Base-by-base conservation (phyloP, 2,113 vertebrate genomes). In the Aix galericulata region DNA sequence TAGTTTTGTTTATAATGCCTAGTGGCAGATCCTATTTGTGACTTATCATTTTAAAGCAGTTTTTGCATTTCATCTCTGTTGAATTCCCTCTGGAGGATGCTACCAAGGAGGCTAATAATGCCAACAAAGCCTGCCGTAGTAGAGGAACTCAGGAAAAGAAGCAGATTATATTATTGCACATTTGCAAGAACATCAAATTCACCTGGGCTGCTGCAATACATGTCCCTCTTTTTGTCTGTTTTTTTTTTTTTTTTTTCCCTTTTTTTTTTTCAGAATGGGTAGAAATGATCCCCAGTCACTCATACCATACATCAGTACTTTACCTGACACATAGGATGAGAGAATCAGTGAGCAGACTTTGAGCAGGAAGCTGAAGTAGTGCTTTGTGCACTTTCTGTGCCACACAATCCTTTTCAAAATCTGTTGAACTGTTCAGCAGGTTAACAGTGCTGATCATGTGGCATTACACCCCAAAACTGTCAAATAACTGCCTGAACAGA, bases 41-140 rank as follows among this genome's bases (percentile, higher is more conserved):
- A 97, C 95, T 96, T 96, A 94, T 82, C 92, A 96, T 96, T 96
- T 96, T 97, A 97, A 97, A 97, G 95, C 93, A 96, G 94, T 96
- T 96, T 96, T 96, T 96, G 86, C 92, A 92, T 96, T 97, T 97
- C 94, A 95, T 97, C 94, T 96, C 92, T 92, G 77, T 71, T 92
- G 93, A 96, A 97, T 97, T 96, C 96, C 95, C 96, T 94, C 81
- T 96, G 95, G 95, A 97, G 92, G 91, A 97, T 95, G 92, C 88
- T 95, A 82, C 95, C 94, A 94, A 87, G 91, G 92, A 96, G 91
- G 93, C 81, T 96, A 95, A 97, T 96, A 91, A 95, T 82, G 95
- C 94, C 96, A 96, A 95, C 95, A 96, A 96, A 95, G 95, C 75
- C 80, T 83, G 22, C 52, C 2, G 22, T 55, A 91, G 83, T 23